phyloP scores from a whole-genome alignment of 1,140 invertebrate species.

The Drosophila neocordata region DNA sequence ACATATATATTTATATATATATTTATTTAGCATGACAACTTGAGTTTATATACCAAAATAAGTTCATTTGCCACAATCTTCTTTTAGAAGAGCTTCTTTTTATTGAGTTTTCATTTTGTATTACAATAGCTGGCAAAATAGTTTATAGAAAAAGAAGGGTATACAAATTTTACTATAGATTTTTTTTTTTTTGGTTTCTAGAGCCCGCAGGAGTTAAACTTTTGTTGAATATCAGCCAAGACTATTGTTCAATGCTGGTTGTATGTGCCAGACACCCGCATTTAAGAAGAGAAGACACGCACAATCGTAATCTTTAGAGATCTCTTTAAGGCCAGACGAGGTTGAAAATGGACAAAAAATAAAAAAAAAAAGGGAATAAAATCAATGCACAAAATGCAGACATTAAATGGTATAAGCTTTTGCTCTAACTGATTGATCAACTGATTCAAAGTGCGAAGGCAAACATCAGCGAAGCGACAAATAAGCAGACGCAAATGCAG shows the following conservation, averaged over 20 bases:
- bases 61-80: no score
- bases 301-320: constrained; percentile 10
- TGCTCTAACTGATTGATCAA: constrained; percentile 33
- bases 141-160: no score
- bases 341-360: background rate
- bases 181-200: background rate
- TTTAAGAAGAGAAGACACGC: no score
- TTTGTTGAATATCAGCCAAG: background rate
- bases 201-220: background rate
- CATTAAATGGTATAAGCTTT: constrained; percentile 28
- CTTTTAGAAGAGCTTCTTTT: no score
- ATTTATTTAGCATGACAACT: no score
- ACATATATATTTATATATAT: no score
- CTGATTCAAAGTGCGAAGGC: constrained; percentile 35
- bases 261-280: constrained; percentile 30
- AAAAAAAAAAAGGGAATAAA: background rate
- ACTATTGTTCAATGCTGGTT: constrained; percentile 35
- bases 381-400: constrained; percentile 44
- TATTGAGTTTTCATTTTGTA: no score
- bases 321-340: background rate
- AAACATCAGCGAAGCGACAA: constrained; percentile 66
- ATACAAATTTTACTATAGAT: no score
- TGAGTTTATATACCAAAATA: no score
- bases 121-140: no score
- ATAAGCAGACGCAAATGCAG: constrained; percentile 55